phyloP scores from a whole-genome alignment of 2,113 vertebrate species.

The Hippolais icterina region DNA sequence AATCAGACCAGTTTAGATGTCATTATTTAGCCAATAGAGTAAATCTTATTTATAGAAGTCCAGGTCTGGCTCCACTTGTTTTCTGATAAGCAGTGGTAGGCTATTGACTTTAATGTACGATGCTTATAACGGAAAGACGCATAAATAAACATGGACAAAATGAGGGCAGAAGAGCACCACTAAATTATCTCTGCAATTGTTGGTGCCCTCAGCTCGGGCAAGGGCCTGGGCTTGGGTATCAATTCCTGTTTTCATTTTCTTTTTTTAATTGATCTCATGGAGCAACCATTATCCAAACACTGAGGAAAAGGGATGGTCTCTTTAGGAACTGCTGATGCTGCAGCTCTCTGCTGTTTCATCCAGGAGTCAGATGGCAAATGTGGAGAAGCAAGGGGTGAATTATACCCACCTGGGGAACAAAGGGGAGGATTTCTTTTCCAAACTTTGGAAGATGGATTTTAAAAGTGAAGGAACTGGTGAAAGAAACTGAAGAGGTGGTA shows the following conservation, averaged over 20 bases:
- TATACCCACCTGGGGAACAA: neutral
- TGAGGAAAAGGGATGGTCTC: constrained; percentile 9
- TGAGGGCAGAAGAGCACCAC: neutral
- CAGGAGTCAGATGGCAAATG: constrained; percentile 10
- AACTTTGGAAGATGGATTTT: neutral
- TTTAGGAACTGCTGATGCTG: constrained; percentile 11
- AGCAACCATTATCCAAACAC: constrained; percentile 8
- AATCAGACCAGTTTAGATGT: constrained; percentile 67
- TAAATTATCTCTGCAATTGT: constrained; percentile 42
- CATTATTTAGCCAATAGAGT: constrained; percentile 70
- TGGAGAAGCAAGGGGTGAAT: neutral
- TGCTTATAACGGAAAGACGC: constrained; percentile 38
- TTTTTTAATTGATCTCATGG: constrained; percentile 29
- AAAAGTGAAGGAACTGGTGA: neutral
- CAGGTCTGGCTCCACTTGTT: constrained; percentile 64
- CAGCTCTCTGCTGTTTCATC: neutral
- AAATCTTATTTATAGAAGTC: constrained; percentile 69
- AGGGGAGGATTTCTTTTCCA: neutral
- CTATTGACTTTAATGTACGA: constrained; percentile 42
- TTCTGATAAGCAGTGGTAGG: constrained; percentile 55
- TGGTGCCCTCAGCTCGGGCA: neutral
- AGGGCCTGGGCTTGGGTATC: constrained; percentile 6
- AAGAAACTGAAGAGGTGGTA: neutral
- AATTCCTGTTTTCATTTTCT: constrained; percentile 46
- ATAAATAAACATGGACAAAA: constrained; percentile 61